These are phyloP conservation scores for Gnatocerus cornutus DNA, from an alignment of 2,888 invertebrate species.

Conservation along the genomic window DNA sequence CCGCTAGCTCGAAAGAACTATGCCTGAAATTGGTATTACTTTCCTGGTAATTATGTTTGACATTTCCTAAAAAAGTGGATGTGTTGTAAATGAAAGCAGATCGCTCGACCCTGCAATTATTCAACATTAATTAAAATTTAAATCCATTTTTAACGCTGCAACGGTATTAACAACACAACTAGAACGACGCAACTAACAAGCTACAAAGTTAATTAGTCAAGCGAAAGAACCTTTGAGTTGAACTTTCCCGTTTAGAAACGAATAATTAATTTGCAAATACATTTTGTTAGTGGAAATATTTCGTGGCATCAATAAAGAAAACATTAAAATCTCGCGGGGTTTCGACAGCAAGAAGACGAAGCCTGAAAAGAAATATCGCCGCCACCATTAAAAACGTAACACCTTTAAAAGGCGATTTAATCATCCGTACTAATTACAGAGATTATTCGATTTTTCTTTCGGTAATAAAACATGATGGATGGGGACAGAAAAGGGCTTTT, in stretches of 20 bases:
- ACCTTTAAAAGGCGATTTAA: slow-evolving; percentile 34
- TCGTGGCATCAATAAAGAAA: no score
- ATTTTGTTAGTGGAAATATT: slow-evolving; percentile 39
- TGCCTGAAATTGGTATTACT: slow-evolving; percentile 2
- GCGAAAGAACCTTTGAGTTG: slow-evolving; percentile 54
- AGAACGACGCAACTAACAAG: slow-evolving; percentile 55
- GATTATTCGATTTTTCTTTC: slow-evolving; percentile 32
- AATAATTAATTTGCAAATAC: slow-evolving; percentile 52
- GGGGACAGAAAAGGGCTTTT: slow-evolving; percentile 17
- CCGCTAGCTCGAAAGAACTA: neutral
- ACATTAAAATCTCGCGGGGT: no score
- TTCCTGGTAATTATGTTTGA: slow-evolving; percentile 8
- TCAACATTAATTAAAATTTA: slow-evolving; percentile 55
- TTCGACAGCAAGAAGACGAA: slow-evolving; percentile 26
- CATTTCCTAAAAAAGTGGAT: slow-evolving; percentile 11
- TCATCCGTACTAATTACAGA: slow-evolving; percentile 15
- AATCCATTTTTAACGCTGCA: slow-evolving; percentile 51
- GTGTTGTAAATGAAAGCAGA: slow-evolving; percentile 1
- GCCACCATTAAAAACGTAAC: slow-evolving; percentile 17
- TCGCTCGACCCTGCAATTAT: slow-evolving; percentile 47
- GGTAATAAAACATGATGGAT: slow-evolving; percentile 5
- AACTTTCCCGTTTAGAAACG: slow-evolving; percentile 50
- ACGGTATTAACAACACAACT: no score
- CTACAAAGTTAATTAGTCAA: slow-evolving; percentile 54
- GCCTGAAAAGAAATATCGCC: slow-evolving; percentile 22